A percentile compares a stretch with the other conserved stretches of the same genome.
These are phyloP conservation scores for Andrena cerasifolii DNA, from an alignment of 1,140 invertebrate genomes.

Conservation along the genomic window DNA sequence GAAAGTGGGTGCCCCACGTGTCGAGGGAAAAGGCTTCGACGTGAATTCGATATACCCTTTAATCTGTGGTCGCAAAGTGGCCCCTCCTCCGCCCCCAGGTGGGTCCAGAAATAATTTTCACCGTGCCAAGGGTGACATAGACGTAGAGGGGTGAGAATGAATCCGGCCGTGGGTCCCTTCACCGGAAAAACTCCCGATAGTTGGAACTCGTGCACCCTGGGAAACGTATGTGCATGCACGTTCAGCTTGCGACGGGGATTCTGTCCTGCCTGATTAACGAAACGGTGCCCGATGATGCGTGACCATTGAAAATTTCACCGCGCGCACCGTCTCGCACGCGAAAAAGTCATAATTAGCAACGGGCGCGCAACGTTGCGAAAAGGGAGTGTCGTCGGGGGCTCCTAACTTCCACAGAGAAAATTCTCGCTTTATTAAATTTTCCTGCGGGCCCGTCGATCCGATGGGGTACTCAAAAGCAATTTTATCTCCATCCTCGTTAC, in stretches of 20 bases:
- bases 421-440: slow-evolving; percentile 53
- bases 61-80: slow-evolving; percentile 10
- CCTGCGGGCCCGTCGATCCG: slow-evolving; percentile 32
- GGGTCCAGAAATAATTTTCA: slow-evolving; percentile 47
- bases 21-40: background rate
- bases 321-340: background rate
- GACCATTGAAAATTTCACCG: slow-evolving; percentile 23
- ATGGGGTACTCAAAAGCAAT: slow-evolving; percentile 39
- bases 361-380: background rate
- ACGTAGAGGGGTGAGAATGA: background rate
- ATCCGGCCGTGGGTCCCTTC: background rate
- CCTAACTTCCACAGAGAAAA: slow-evolving; percentile 38
- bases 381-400: background rate
- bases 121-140: slow-evolving; percentile 17
- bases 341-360: slow-evolving; percentile 40
- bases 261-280: slow-evolving; percentile 29
- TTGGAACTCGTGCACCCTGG: slow-evolving; percentile 15
- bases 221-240: slow-evolving; percentile 18
- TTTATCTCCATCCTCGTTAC: slow-evolving; percentile 41
- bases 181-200: slow-evolving; percentile 16
- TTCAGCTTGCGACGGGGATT: background rate
- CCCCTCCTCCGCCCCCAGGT: too few species aligned
- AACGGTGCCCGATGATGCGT: slow-evolving; percentile 14
- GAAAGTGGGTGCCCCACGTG: background rate
- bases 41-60: slow-evolving; percentile 31